Evolutionary conservation across 2,797 vertebrate genomes (phyloP), one percentile per base, ranked within the genome.

Genomic region (Apodemus agrarius): DNA sequence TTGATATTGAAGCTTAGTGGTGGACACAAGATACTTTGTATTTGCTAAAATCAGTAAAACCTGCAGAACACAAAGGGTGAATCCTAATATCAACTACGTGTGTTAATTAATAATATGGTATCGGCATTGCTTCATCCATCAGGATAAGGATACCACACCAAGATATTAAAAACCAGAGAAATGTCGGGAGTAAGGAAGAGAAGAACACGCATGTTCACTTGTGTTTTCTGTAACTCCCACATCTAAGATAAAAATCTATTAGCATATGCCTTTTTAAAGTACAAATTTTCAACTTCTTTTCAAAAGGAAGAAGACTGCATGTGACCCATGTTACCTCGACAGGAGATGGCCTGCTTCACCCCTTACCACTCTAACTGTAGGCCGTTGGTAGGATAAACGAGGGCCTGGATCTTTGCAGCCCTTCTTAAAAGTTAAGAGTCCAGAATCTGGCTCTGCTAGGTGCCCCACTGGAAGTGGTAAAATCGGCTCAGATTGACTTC

Each of bases 201-300:
- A n/a, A n/a, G n/a, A n/a, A n/a, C n/a, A n/a, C n/a, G 21, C 63
- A 29, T 80, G 43, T n/a, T 80, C 67, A 63, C 61, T 83, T 43
- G 1, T 43, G 57, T 94, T 95, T 93, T 90, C 49, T 69, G 5
- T 89, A 82, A 93, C 63, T 31, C n/a, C 82, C 84, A 92, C 46
- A 52, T 29, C 4, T 84, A 40, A 93, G 87, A 93, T 69, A 74
- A 14, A 37, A 72, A 13, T 80, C 52, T 59, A 54, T 67, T 72
- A 61, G 67, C 81, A 40, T 24, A 49, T 46, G 14, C 46, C 46
- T 92, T 81, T 13, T 34, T 9, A 0, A 69, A 83, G 89, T 92
- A 12, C 43, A 80, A 37, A 87, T 87, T 95, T 84, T 43, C 3
- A 87, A 16, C 31, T 88, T 72, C 49, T 90, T 96, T 75, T 91